These are phyloP conservation scores for Caenorhabditis drosophilae DNA, from an alignment of 2,888 invertebrate species.

Conservation along the genomic window DNA sequence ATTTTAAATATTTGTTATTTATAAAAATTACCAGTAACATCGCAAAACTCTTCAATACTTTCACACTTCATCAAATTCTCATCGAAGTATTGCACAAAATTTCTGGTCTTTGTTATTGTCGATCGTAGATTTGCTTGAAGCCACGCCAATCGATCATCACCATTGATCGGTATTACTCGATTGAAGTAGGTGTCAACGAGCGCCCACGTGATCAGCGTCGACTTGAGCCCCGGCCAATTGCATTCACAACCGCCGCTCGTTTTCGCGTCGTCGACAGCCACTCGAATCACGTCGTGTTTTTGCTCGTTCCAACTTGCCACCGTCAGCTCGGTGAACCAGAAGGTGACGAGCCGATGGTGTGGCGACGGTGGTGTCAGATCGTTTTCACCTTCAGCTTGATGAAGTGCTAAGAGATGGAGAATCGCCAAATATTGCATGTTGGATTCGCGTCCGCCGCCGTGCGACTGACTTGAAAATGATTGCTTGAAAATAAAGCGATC, in stretches of 20 bases:
- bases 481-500: conserved; percentile 42
- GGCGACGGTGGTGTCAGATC: conserved; percentile 9
- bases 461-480: conserved; percentile 95
- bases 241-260: not conserved
- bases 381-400: conserved; percentile 34
- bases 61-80: conserved; percentile 19
- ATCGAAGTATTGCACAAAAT: conserved; percentile 45
- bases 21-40: too few relatives aligned
- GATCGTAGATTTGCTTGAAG: conserved; percentile 36
- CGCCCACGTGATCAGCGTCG: conserved; percentile 40
- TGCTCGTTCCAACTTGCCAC: conserved; percentile 43
- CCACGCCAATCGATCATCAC: conserved; percentile 43
- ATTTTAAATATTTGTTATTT: too few relatives aligned
- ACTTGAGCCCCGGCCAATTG: not conserved
- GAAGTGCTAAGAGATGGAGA: conserved; percentile 44
- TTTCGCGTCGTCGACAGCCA: conserved; percentile 6
- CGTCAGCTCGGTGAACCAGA: conserved; percentile 46
- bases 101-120: conserved; percentile 34
- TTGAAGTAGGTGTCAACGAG: conserved; percentile 49
- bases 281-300: conserved; percentile 34
- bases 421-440: conserved; percentile 85
- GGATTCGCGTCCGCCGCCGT: conserved; percentile 75
- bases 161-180: conserved; percentile 42
- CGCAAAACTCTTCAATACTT: conserved; percentile 17
- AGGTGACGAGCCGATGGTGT: conserved; percentile 31